These are phyloP conservation scores for Drosophila fungiperda DNA, from an alignment of 2,888 invertebrate genomes.

Conservation along the genomic window DNA sequence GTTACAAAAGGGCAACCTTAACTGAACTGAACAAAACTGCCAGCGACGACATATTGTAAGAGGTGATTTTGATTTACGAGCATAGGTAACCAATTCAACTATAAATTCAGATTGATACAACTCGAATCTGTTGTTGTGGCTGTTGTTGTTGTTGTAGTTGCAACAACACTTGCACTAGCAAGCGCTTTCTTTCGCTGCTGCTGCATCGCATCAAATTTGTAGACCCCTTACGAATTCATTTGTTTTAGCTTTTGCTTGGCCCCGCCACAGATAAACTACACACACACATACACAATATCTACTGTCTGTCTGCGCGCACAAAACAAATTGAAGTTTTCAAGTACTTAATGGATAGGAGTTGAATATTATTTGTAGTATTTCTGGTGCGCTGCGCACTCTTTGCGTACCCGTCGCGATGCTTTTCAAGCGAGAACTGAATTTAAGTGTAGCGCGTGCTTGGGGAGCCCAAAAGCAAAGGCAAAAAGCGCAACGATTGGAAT, in stretches of 20 bases:
- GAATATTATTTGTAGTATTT: constrained; percentile 8
- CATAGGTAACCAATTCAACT: constrained; percentile 23
- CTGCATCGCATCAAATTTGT: constrained; percentile 22
- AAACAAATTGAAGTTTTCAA: constrained; percentile 64
- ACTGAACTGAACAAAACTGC: constrained; percentile 46
- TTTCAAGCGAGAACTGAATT: constrained; percentile 58
- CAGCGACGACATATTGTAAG: constrained; percentile 60
- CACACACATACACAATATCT: constrained; percentile 1
- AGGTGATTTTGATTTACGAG: constrained; percentile 64
- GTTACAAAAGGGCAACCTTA: constrained; percentile 66
- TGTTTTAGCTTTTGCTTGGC: constrained; percentile 30
- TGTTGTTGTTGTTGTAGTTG: constrained; percentile 14
- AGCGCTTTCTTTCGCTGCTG: constrained; percentile 55
- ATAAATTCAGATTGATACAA: constrained; percentile 26
- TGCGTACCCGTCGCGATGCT: constrained; percentile 73
- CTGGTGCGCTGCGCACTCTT: constrained; percentile 42
- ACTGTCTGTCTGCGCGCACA: constrained; percentile 28
- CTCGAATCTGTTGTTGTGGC: constrained; percentile 15
- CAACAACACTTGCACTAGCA: constrained; percentile 60
- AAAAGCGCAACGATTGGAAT: constrained; percentile 38
- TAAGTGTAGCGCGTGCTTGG: constrained; percentile 58
- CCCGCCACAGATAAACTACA: constrained; percentile 30
- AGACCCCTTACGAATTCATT: constrained; percentile 31
- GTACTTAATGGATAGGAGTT: constrained; percentile 59
- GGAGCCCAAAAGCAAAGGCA: constrained; percentile 51